A percentile compares a stretch with the other conserved stretches of the same genome.
Conservation (phyloP, 2,888 invertebrate genomes). For the Hedychridium roseum region DNA sequence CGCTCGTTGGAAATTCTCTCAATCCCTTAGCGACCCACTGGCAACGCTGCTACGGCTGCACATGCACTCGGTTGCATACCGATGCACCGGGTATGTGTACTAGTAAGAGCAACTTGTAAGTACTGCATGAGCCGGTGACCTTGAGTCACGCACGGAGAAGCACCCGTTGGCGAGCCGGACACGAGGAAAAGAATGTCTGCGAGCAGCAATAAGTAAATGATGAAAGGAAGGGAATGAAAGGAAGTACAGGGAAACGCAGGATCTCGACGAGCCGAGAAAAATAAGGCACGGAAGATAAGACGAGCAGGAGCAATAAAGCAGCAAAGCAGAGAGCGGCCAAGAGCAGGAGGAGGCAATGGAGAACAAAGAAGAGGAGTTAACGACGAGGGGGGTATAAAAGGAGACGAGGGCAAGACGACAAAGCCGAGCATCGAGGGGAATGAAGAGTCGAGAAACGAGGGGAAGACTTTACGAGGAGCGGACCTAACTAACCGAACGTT, state of each 20-base stretch:
- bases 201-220: constrained; percentile 9
- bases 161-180: constrained; percentile 23
- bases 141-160: constrained; percentile 46
- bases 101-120: constrained; percentile 9
- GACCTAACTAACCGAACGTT: constrained; percentile 29
- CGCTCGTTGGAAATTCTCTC: no score
- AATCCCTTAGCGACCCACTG: constrained; percentile 5
- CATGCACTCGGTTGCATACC: constrained; percentile 4
- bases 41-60: constrained; percentile 10
- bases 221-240: constrained; percentile 18
- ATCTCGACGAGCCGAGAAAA: background rate
- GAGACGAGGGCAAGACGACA: constrained; percentile 4
- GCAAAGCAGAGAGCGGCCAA: no score
- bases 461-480: constrained; percentile 26
- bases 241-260: background rate
- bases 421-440: constrained; percentile 8
- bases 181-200: constrained; percentile 18
- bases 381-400: background rate
- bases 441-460: constrained; percentile 9
- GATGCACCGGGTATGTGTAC: constrained; percentile 7
- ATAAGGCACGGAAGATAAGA: no score
- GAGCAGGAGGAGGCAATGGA: background rate
- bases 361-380: no score
- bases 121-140: constrained; percentile 37
- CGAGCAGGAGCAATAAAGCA: no score